phyloP scores from a whole-genome alignment of 2,888 invertebrate species.

The Metellina segmentata region DNA sequence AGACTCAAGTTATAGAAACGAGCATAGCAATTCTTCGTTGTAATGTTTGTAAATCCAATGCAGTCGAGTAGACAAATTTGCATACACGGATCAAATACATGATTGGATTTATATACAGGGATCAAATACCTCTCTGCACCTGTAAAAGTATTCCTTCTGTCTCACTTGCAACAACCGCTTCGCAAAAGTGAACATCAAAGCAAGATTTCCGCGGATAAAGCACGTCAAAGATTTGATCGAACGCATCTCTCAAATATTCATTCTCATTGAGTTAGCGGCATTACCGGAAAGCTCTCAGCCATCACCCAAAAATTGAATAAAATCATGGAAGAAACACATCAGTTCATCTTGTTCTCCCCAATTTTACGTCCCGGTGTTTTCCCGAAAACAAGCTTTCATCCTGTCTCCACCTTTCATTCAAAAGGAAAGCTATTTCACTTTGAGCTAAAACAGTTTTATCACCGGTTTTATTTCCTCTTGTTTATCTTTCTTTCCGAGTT shows the following conservation, averaged over 20 bases:
- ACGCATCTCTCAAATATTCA: not conserved
- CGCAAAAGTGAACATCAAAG: no score
- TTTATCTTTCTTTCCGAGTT: slow-evolving; percentile 59
- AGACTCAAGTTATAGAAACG: no score
- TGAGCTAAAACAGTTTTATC: slow-evolving; percentile 57
- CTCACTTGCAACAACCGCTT: no score
- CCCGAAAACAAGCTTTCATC: no score
- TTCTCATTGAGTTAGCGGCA: not conserved
- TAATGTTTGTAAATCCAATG: no score
- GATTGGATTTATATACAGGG: no score
- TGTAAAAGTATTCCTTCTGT: no score
- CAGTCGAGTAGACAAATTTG: no score
- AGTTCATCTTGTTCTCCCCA: not conserved
- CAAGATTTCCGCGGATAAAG: no score
- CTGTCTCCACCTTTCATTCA: not conserved
- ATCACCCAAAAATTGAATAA: not conserved
- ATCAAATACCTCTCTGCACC: no score
- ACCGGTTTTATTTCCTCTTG: slow-evolving; percentile 53
- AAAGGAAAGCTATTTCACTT: slow-evolving; percentile 41
- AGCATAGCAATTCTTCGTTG: no score
- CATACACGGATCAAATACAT: no score
- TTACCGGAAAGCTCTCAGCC: not conserved
- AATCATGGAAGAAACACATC: not conserved
- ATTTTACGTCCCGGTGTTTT: not conserved
- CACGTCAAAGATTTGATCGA: not conserved